Conservation (phyloP, 2,113 vertebrate genomes). For the Caranx melampygus region DNA sequence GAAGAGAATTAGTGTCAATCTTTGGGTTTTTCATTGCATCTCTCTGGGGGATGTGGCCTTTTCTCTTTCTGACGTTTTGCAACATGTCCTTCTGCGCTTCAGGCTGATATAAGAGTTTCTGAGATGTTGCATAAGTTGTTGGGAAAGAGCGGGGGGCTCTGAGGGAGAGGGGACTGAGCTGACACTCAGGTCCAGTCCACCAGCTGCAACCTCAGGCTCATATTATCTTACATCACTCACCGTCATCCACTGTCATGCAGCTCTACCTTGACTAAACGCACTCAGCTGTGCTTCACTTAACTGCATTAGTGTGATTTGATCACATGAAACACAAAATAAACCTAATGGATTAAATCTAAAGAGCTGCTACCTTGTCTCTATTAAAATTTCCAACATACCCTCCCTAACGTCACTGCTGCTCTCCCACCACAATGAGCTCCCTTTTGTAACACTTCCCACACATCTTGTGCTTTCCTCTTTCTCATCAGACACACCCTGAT, state of each 20-base stretch:
- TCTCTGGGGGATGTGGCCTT: background rate
- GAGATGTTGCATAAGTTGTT: conserved; percentile 45
- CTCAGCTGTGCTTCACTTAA: background rate
- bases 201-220: conserved; percentile 36
- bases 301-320: background rate
- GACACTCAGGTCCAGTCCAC: conserved; percentile 1
- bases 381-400: background rate
- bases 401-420: background rate
- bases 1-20: background rate
- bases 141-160: conserved; percentile 37
- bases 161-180: conserved; percentile 23
- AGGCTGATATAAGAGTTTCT: conserved; percentile 43
- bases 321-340: background rate
- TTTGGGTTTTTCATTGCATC: background rate
- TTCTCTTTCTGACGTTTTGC: conserved; percentile 2
- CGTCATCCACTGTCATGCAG: background rate
- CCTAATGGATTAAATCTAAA: conserved; percentile 9
- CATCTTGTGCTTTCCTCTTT: background rate
- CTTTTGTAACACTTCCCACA: conserved; percentile 14
- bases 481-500: conserved; percentile 14
- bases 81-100: conserved; percentile 1
- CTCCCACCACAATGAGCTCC: background rate
- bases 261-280: conserved; percentile 17
- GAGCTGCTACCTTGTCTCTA: background rate
- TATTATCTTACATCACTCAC: conserved; percentile 10